Conservation (phyloP, 1,140 invertebrate species). For the Trachymyrmex cornetzi region DNA sequence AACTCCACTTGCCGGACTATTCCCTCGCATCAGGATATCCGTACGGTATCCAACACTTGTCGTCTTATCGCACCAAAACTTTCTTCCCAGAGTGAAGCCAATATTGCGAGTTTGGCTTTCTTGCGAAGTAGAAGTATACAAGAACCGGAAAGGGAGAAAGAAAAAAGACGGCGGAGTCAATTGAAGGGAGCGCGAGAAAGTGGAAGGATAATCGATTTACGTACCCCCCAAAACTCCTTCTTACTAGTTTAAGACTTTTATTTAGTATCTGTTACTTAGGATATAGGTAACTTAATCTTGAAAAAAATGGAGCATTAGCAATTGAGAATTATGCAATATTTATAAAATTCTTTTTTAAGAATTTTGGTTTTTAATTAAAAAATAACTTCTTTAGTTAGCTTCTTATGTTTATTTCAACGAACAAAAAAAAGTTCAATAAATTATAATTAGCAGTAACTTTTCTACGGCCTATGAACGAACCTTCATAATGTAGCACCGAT, state of each 20-base stretch:
- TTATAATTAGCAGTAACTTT: neutral
- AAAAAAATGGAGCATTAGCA: neutral
- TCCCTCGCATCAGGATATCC: slow-evolving; percentile 10
- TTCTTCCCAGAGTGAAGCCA: slow-evolving; percentile 60
- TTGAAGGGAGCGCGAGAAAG: slow-evolving; percentile 39
- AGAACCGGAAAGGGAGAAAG: slow-evolving; percentile 22
- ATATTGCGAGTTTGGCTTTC: slow-evolving; percentile 62
- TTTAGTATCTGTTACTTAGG: slow-evolving; percentile 12
- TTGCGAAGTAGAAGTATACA: slow-evolving; percentile 21
- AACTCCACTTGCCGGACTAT: slow-evolving; percentile 21
- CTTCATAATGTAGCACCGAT: neutral
- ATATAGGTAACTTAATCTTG: slow-evolving; percentile 27
- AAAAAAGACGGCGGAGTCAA: slow-evolving; percentile 24
- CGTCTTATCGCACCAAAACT: slow-evolving; percentile 70
- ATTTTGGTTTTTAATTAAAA: neutral
- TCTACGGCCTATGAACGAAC: neutral
- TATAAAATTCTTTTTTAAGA: neutral
- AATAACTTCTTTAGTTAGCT: neutral
- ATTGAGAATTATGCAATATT: neutral
- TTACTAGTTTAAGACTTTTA: slow-evolving; percentile 27
- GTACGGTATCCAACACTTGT: slow-evolving; percentile 52
- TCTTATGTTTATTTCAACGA: neutral
- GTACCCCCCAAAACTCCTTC: slow-evolving; percentile 11
- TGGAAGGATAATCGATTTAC: slow-evolving; percentile 42
- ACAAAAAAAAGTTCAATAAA: neutral